Percentiles rank a stretch among this genome's conserved stretches.
These are phyloP conservation scores for Stratiolaelaps scimitus DNA, from an alignment of 1,140 invertebrate species.

Conservation along the genomic window DNA sequence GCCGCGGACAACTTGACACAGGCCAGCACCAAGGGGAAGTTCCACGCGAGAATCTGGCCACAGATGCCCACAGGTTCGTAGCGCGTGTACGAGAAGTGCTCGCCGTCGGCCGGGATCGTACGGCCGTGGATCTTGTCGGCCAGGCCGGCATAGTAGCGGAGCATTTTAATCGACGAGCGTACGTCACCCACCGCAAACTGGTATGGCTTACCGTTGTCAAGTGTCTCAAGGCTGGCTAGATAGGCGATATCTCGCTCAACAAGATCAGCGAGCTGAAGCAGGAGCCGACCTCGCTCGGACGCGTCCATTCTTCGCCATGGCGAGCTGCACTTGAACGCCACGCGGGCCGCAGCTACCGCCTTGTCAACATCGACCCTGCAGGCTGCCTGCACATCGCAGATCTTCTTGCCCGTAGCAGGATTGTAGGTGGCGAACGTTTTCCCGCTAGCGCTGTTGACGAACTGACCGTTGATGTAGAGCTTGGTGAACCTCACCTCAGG, in stretches of 20 bases:
- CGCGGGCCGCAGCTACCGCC: constrained; percentile 70
- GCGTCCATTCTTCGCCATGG: constrained; percentile 84
- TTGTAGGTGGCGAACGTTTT: constrained; percentile 81
- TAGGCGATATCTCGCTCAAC: constrained; percentile 63
- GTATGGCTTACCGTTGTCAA: constrained; percentile 51
- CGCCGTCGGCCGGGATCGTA: constrained; percentile 69
- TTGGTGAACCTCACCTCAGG: constrained; percentile 40
- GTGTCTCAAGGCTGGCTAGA: constrained; percentile 60
- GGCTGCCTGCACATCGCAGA: constrained; percentile 68
- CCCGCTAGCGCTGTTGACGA: constrained; percentile 69
- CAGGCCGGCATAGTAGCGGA: constrained; percentile 55
- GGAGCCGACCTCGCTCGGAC: constrained; percentile 60
- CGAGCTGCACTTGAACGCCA: constrained; percentile 49
- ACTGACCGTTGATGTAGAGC: constrained; percentile 97
- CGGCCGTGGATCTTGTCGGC: constrained; percentile 81
- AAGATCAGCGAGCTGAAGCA: constrained; percentile 67
- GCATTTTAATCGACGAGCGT: constrained; percentile 49
- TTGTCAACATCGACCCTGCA: constrained; percentile 61
- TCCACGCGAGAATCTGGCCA: constrained; percentile 44
- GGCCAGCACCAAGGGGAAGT: constrained; percentile 42
- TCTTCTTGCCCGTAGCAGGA: constrained; percentile 68
- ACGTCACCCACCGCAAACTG: constrained; percentile 52
- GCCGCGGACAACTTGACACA: constrained; percentile 41
- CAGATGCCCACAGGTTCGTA: constrained; percentile 46
- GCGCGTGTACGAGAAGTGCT: constrained; percentile 32